Evolutionary conservation across 2,113 vertebrate genomes (phyloP), one percentile per base, ranked within the genome.

Genomic region (Pluvialis apricaria): DNA sequence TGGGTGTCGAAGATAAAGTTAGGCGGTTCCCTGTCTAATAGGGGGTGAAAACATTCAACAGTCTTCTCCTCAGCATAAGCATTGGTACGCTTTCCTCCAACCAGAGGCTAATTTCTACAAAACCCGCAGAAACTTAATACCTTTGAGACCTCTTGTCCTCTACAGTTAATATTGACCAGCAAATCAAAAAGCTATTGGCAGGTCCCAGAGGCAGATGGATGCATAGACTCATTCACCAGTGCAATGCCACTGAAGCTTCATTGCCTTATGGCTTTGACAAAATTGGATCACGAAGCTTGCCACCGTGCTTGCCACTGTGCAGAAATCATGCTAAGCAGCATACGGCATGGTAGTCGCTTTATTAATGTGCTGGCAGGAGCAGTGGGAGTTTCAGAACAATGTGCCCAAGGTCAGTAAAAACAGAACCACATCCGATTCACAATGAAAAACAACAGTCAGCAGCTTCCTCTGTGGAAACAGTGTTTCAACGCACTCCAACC

Each of bases 301-400:
- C 13, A 28, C 3, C 2, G 28, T 44, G 18, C 12, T 88, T 68
- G 20, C 47, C 32, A 21, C 42, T 31, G 6, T 5, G 11, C n/a
- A 84, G 81, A 90, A 25, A n/a, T 14, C 49, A 28, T 44, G 26
- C 19, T 60, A 32, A 34, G 42, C 47, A 55, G 32, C 52, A n/a
- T 5, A n/a, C 1, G 3, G 8, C 0, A 0, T 10, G 18, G 14
- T 32, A 24, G 25, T 71, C 6, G 3, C 36, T 36, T 78, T 75
- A 29, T 42, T 51, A 36, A 21, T 0, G 1, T 57, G 57, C 31
- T 61, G 45, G 9, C 47, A 81, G 54, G 51, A 77, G 19, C 82
- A 49, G 10, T 10, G 29, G 36, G 34, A 55, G 18, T 32, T 80
- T 65, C 68, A 65, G 76, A 44, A 38, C 42, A 66, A 66, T 3